Evolutionary conservation across 1,140 invertebrate genomes (phyloP), one percentile per base, ranked within the genome.

Genomic region (Bombus superbus): DNA sequence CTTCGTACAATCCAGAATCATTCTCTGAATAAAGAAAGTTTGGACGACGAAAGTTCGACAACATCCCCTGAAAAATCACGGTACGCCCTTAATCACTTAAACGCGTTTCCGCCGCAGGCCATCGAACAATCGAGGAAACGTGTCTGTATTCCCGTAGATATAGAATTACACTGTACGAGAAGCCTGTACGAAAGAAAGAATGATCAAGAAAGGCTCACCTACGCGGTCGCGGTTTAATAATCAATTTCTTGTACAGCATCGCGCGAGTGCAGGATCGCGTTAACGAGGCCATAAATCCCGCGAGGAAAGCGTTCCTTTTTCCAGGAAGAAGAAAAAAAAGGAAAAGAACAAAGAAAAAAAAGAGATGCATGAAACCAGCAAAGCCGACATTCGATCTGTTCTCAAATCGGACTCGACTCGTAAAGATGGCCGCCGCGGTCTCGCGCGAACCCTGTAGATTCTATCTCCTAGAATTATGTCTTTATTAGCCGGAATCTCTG

Each of bases 401-500:
- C 91, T 91, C 88, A 85, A 92, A 92, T 92, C 87, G 87, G 88
- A 89, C 32, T 66, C 62, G 81, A 83, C 82, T 91, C 88, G 90
- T 92, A 91, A 92, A 92, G 88, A 91, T 91, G 38, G 40, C 75
- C 35, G 62, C 62, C 83, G 82, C 78, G 53, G 32, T 25, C 25
- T 38, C 62, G 64, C 73, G 84, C 83, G 83, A 88, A 92, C 89
- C 25, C 38, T 22, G 81, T 85, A 92, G 92, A 93, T 93, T 89
- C 87, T 93, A 94, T 94, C 93, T 89, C 32, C 85, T 93, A 93
- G 89, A 94, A 94, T 94, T 93, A 94, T 94, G 93, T 94, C 93
- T 94, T 94, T 94, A 94, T 94, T 94, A 94, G 93, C 76, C 85
- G 85, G 88, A 91, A 92, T 93, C 89, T 88, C 91, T 89, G 89